Conservation (phyloP, 2,113 vertebrate genomes). For the Arizona elegans region DNA sequence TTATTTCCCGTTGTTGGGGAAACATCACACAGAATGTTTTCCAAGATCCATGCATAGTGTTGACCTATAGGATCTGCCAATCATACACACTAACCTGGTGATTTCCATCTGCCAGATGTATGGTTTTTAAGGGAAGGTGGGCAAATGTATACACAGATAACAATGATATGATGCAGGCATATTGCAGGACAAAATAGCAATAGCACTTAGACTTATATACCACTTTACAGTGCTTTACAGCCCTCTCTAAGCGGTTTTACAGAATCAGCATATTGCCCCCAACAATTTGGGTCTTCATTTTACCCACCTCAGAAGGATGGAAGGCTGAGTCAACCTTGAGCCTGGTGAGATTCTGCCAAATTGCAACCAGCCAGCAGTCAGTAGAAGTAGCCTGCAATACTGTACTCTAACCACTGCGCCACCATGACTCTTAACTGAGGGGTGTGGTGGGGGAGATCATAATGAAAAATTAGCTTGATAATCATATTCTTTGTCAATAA, state of each 20-base stretch:
- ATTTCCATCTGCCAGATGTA: not conserved
- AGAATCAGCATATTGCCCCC: too few relatives aligned
- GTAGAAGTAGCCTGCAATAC: too few relatives aligned
- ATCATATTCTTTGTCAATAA: not conserved
- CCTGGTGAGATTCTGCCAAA: too few relatives aligned
- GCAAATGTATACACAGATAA: not conserved
- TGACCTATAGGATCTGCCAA: not conserved
- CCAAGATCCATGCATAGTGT: not conserved
- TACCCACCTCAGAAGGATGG: too few relatives aligned
- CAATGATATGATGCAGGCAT: not conserved
- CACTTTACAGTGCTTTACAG: too few relatives aligned
- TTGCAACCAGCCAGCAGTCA: too few relatives aligned
- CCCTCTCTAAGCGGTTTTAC: too few relatives aligned
- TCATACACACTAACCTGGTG: not conserved
- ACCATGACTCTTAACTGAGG: too few relatives aligned
- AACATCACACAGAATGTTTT: not conserved
- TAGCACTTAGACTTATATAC: too few relatives aligned
- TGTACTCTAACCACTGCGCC: too few relatives aligned
- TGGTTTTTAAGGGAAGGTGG: not conserved
- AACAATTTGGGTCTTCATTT: too few relatives aligned
- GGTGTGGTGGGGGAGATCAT: not conserved
- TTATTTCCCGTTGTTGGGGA: not conserved
- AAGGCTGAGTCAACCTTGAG: too few relatives aligned
- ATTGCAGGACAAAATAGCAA: not conserved
- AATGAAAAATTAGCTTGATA: not conserved